phyloP scores from a whole-genome alignment of 1,140 invertebrate genomes.

The Paracyclopina nana region DNA sequence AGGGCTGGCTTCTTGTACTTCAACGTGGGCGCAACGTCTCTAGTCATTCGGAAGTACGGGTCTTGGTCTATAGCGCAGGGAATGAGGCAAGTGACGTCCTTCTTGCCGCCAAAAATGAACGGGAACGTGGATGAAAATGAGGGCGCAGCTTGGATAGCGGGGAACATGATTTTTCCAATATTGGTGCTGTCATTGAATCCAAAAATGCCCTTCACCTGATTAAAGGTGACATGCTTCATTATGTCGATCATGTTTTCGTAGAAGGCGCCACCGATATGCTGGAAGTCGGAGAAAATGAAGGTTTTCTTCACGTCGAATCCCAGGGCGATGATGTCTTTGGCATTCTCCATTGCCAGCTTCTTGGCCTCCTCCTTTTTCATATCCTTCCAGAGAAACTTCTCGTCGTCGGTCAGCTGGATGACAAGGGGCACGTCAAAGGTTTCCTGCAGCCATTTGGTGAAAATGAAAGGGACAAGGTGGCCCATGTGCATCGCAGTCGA shows the following conservation, averaged over 20 bases:
- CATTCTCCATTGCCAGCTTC: constrained; percentile 67
- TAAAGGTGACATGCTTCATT: constrained; percentile 82
- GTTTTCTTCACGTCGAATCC: constrained; percentile 93
- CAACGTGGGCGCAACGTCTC: constrained; percentile 80
- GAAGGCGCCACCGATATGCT: constrained; percentile 62
- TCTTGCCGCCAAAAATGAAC: constrained; percentile 59
- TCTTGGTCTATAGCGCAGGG: constrained; percentile 94
- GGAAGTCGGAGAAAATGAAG: constrained; percentile 88
- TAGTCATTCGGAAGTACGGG: constrained; percentile 53
- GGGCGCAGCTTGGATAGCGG: constrained; percentile 86
- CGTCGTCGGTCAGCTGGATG: constrained; percentile 94
- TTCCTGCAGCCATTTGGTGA: constrained; percentile 88
- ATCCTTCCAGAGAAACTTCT: constrained; percentile 96
- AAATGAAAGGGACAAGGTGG: constrained; percentile 91
- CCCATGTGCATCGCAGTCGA: constrained; percentile 89
- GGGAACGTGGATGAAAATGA: constrained; percentile 89
- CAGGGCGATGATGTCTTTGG: constrained; percentile 93
- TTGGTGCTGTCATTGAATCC: constrained; percentile 85
- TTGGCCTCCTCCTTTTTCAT: constrained; percentile 70
- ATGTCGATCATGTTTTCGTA: constrained; percentile 41
- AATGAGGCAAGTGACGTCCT: constrained; percentile 74
- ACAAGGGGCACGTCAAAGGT: constrained; percentile 89
- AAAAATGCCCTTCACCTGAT: constrained; percentile 82
- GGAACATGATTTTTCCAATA: constrained; percentile 93
- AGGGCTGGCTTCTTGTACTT: constrained; percentile 78